Evolutionary conservation across 2,888 invertebrate genomes (phyloP).

Genomic region (Reticulitermes lucifugus): DNA sequence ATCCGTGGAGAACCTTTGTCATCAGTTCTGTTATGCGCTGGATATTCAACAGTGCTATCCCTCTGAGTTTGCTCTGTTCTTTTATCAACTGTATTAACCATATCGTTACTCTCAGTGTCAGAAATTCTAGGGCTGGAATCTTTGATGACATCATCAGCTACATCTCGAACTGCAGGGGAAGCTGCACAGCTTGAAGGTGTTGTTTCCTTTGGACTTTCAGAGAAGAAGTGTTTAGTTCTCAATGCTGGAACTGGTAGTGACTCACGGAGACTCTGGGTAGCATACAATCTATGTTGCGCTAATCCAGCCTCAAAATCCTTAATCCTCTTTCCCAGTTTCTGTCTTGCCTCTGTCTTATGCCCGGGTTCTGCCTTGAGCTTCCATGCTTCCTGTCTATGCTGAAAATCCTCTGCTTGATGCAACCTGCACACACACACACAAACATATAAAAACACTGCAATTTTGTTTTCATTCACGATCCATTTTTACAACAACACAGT

Average conservation of each 20-base stretch:
- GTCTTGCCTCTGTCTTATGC: conserved; percentile 10
- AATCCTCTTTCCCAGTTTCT: background rate
- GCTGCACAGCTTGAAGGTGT: background rate
- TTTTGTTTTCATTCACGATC: too few species aligned
- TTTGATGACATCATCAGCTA: background rate
- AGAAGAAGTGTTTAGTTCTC: background rate
- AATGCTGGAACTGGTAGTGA: conserved; percentile 17
- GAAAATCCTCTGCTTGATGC: conserved; percentile 12
- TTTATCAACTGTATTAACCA: too few species aligned
- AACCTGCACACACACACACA: background rate
- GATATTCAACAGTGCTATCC: background rate
- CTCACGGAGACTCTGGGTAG: background rate
- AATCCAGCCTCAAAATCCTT: conserved; percentile 20
- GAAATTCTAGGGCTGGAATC: background rate
- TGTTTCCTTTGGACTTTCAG: background rate
- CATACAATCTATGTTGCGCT: background rate
- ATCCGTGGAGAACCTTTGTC: background rate
- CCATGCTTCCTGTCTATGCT: conserved; percentile 14
- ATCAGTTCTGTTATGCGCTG: background rate
- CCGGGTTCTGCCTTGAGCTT: conserved; percentile 25
- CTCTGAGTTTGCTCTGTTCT: background rate
- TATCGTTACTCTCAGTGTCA: too few species aligned
- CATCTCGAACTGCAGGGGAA: background rate
- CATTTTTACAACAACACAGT: too few species aligned
- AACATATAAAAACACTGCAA: background rate